Evolutionary conservation across 2,888 invertebrate species (phyloP).

Genomic region (Glaucopsyche alexis): DNA sequence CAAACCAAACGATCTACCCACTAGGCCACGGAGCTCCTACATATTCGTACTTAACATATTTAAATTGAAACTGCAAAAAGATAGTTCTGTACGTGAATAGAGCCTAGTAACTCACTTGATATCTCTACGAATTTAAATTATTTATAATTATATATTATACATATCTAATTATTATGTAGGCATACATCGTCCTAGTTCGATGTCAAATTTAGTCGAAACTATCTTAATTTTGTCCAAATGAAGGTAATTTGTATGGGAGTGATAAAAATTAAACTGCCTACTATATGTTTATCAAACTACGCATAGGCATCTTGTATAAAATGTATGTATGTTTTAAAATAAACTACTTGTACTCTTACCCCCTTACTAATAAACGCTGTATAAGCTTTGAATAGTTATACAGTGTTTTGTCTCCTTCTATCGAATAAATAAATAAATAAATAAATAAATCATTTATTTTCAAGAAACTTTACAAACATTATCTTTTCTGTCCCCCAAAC

Average conservation of each 20-base stretch:
- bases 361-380: too few species aligned
- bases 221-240: background rate
- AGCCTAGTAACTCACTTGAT: background rate
- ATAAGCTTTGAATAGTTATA: too few species aligned
- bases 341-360: too few species aligned
- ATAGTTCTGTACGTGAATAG: background rate
- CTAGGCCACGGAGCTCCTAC: too few species aligned
- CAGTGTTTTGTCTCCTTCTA: too few species aligned
- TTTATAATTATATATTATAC: background rate
- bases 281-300: background rate
- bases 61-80: background rate
- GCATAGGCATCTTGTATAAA: background rate
- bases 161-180: background rate
- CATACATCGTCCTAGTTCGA: background rate
- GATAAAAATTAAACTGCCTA: background rate
- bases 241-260: background rate
- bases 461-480: too few species aligned
- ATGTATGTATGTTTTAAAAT: background rate
- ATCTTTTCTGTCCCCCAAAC: too few species aligned
- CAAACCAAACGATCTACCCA: too few species aligned
- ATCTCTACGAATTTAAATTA: constrained; percentile 1
- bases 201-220: background rate
- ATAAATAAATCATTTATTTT: too few species aligned
- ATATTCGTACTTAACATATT: too few species aligned
- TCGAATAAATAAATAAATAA: too few species aligned